A percentile compares a stretch with the other conserved stretches of the same genome.
These are phyloP conservation scores for Clunio marinus DNA, from an alignment of 2,888 invertebrate species.

Conservation along the genomic window DNA sequence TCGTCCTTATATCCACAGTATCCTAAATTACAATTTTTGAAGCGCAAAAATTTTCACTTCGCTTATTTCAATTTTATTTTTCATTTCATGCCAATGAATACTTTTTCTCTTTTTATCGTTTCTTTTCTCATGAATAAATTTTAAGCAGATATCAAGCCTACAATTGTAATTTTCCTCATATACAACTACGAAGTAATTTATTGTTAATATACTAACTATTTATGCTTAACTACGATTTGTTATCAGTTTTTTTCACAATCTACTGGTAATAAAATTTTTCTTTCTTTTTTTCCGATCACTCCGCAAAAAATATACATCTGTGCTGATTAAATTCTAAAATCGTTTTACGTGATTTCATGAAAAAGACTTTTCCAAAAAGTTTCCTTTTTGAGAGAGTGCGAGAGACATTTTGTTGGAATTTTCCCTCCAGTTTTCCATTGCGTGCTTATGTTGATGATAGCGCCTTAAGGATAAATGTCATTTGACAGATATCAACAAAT, in stretches of 20 bases:
- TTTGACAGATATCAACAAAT: no score
- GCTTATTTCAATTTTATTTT: not conserved
- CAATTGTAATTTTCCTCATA: no score
- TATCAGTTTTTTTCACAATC: not conserved
- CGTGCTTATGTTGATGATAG: no score
- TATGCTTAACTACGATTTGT: no score
- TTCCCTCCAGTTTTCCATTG: not conserved
- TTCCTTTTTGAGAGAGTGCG: not conserved
- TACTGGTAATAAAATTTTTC: not conserved
- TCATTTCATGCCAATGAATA: not conserved
- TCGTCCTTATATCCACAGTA: not conserved
- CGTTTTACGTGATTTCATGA: conserved; percentile 9
- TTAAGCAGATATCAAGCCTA: no score
- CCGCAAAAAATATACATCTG: conserved; percentile 20
- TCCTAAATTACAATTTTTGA: not conserved
- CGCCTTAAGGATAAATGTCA: no score
- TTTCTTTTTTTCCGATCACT: not conserved
- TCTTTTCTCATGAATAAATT: no score
- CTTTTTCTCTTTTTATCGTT: not conserved
- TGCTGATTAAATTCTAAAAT: conserved; percentile 16
- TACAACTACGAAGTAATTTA: not conserved
- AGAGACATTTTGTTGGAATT: no score
- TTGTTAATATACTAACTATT: not conserved
- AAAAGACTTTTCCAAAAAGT: not conserved
- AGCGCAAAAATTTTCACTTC: conserved; percentile 9